Percentiles rank a stretch among this genome's conserved stretches.
Evolutionary conservation across 1,140 invertebrate genomes (phyloP).

Genomic region (Drosophila novamexicana): DNA sequence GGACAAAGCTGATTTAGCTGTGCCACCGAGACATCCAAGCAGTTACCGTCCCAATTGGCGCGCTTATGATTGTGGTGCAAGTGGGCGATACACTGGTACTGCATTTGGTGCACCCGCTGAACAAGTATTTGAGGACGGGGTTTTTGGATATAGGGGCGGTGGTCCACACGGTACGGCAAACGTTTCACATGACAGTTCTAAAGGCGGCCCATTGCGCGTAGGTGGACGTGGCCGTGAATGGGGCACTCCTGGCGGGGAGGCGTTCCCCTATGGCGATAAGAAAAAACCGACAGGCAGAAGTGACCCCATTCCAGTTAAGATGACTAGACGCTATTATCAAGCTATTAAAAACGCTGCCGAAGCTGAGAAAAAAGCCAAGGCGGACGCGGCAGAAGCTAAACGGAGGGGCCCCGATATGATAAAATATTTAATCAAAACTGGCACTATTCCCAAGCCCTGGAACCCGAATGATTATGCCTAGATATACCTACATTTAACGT

Average conservation of each 20-base stretch:
- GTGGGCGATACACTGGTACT: slow-evolving; percentile 55
- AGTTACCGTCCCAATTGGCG: slow-evolving; percentile 23
- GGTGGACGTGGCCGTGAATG: neutral
- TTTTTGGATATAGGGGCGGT: slow-evolving; percentile 47
- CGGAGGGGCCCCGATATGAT: too few relatives aligned
- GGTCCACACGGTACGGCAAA: slow-evolving; percentile 38
- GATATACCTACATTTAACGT: too few relatives aligned
- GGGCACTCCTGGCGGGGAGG: too few relatives aligned
- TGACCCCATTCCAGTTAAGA: too few relatives aligned
- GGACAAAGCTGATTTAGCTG: slow-evolving; percentile 8
- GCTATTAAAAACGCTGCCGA: too few relatives aligned
- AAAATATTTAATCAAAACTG: too few relatives aligned
- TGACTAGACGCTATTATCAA: too few relatives aligned
- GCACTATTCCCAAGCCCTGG: too few relatives aligned
- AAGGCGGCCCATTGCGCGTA: slow-evolving; percentile 28
- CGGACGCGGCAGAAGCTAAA: too few relatives aligned
- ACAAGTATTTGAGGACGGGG: slow-evolving; percentile 55
- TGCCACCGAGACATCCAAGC: slow-evolving; percentile 23
- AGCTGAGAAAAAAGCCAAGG: neutral
- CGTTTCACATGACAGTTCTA: neutral
- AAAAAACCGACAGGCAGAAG: too few relatives aligned
- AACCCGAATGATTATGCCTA: too few relatives aligned
- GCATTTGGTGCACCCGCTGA: slow-evolving; percentile 41
- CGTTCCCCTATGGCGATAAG: too few relatives aligned
- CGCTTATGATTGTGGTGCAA: slow-evolving; percentile 48